Evolutionary conservation across 2,113 vertebrate genomes (phyloP), one percentile per base, ranked within the genome.

Genomic region (Menura novaehollandiae): DNA sequence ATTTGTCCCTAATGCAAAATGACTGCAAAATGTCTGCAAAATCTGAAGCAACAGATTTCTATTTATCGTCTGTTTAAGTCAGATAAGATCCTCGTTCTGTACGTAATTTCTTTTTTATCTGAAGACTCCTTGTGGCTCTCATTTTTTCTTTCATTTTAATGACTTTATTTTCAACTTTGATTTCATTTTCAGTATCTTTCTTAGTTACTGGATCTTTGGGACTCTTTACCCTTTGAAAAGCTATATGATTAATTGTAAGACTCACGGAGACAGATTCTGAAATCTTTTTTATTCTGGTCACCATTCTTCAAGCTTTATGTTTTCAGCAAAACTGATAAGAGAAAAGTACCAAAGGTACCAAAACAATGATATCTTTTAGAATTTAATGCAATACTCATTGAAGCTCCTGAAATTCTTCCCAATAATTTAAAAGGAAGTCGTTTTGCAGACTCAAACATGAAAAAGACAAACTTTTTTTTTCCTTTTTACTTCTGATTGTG

Each of bases 151-250:
- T 94, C 56, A 88, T 88, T 94, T 97, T 96, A 96, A 95, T 97
- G 85, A 89, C 91, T 97, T 97, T 84, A 95, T 97, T 97, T 96
- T 88, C 89, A 86, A 46, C 89, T 97, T 97, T 97, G 63, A 93
- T 97, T 98, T 97, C 41, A 69, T 93, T 94, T 58, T 95, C 79
- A 49, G 20, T 86, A 82, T 97, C 92, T 95, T 91, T 95, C 77
- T 92, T 75, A 72, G 67, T 91, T 97, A 90, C 84, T 85, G 94
- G 74, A 95, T 96, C 81, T 87, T 94, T 49, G 56, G 14, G 51
- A 72, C 41, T 72, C 13, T 85, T 90, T 85, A 60, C 32, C 18
- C n/a, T n/a, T 88, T 85, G 28, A n/a, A 95, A 97, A 64, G 32
- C 10, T 58, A 95, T 35, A 15, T 69, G 46, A 84, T 93, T 97